phyloP scores from a whole-genome alignment of 2,888 invertebrate genomes.

The Brachynemurus nebulosus region DNA sequence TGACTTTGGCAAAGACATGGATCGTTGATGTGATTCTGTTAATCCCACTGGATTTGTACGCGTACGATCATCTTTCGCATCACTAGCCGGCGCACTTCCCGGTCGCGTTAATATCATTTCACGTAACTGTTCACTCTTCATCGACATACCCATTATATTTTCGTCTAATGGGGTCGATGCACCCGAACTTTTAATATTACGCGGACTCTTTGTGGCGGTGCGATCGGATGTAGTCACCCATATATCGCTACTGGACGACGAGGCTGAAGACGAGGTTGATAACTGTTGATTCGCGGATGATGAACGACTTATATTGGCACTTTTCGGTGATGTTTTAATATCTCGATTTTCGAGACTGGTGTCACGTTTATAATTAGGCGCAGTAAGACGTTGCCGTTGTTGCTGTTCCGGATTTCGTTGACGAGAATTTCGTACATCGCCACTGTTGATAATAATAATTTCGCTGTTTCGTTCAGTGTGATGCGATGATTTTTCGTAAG shows the following conservation, averaged over 20 bases:
- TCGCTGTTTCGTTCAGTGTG: neutral
- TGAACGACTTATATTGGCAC: conserved; percentile 21
- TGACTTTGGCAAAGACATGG: conserved; percentile 39
- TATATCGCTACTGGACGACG: conserved; percentile 39
- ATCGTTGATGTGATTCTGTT: conserved; percentile 32
- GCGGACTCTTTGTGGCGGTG: conserved; percentile 34
- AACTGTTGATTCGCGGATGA: conserved; percentile 24
- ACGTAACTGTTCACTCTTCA: conserved; percentile 25
- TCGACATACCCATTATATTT: conserved; percentile 3
- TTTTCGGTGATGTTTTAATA: conserved; percentile 19
- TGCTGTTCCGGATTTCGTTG: conserved; percentile 9
- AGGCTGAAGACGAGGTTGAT: conserved; percentile 27
- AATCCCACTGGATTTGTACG: conserved; percentile 16
- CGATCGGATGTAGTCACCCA: conserved; percentile 38
- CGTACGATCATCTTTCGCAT: conserved; percentile 20
- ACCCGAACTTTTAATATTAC: conserved; percentile 34
- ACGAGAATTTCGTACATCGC: neutral
- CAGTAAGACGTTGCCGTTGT: neutral
- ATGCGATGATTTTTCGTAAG: conserved; percentile 6
- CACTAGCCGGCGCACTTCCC: conserved; percentile 37
- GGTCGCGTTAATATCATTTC: conserved; percentile 34
- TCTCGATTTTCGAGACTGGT: conserved; percentile 12
- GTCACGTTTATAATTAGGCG: conserved; percentile 11
- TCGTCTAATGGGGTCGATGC: conserved; percentile 38
- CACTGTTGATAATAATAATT: neutral